Evolutionary conservation across 2,113 vertebrate genomes (phyloP), one percentile per base, ranked within the genome.

Genomic region (Narcine bancroftii): DNA sequence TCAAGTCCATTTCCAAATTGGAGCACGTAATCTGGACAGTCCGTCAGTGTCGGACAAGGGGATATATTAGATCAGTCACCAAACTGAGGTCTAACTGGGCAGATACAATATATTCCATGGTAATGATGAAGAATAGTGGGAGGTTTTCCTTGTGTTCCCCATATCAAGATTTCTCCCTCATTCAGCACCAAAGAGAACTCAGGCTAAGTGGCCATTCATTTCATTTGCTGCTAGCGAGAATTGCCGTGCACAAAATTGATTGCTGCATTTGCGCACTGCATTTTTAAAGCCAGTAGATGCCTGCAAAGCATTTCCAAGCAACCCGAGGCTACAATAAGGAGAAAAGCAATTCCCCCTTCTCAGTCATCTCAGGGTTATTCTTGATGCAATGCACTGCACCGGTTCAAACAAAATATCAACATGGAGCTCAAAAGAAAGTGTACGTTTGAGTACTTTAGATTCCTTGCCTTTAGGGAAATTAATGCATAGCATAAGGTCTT

Each of bases 181-280:
- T 21, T 36, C 81, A 87, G 7, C 33, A 36, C 50, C 17, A 56
- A 15, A 56, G 5, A 85, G 29, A 85, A 21, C 65, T 17, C 29
- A 19, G 6, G 17, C 36, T 36, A 87, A 87, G 53, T 63, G 33
- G 56, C 17, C 53, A 39, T 21, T 60, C 47, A 63, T 36, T 87
- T 87, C 5, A 87, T 63, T 87, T 87, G 81, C 53, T 36, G 81
- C 81, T 87, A 36, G 81, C 15, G 33, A 33, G 56, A 60, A 87
- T 17, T 63, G 81, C 81, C 21, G 33, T 87, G 50, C 50, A 85
- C 13, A 85, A 85, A 85, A 85, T 33, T 60, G 45, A 33, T 11
- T 21, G 33, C 33, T 56, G 81, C 81, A 63, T 87, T 87, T 60
- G 81, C 81, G 33, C n/a, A 87, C 53, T 87, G 53, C 33, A 21